A percentile compares a stretch with the other conserved stretches of the same genome.
Conservation (phyloP, 2,888 invertebrate species). For the Pocota personata region DNA sequence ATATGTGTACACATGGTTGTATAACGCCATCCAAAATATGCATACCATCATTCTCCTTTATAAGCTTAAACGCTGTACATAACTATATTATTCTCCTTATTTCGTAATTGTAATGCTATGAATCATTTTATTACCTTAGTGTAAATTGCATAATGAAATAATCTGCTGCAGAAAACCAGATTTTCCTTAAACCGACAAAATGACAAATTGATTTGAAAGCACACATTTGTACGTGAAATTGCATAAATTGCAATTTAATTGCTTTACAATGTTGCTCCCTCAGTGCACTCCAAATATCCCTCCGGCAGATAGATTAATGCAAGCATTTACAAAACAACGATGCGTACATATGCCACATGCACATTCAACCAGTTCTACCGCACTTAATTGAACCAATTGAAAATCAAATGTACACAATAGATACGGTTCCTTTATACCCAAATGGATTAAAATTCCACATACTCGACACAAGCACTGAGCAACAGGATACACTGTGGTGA, state of each 20-base stretch:
- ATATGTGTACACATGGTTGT: too few species aligned
- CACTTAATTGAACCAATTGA: slow-evolving; percentile 58
- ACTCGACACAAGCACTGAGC: slow-evolving; percentile 29
- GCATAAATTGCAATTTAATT: slow-evolving; percentile 71
- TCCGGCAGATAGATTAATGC: slow-evolving; percentile 43
- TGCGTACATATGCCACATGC: neutral
- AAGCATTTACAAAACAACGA: slow-evolving; percentile 12
- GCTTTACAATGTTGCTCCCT: slow-evolving; percentile 21
- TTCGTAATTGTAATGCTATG: neutral
- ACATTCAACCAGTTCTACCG: neutral
- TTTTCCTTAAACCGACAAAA: slow-evolving; percentile 64
- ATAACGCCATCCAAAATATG: too few species aligned
- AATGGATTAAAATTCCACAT: slow-evolving; percentile 17
- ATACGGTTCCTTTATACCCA: neutral
- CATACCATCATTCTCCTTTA: too few species aligned
- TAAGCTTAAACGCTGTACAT: neutral
- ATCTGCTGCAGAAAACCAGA: slow-evolving; percentile 35
- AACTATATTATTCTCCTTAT: too few species aligned
- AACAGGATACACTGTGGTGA: slow-evolving; percentile 54
- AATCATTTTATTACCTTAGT: neutral
- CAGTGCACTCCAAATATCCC: slow-evolving; percentile 5
- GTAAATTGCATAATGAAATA: slow-evolving; percentile 50
- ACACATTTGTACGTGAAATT: slow-evolving; percentile 48
- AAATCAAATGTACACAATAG: slow-evolving; percentile 42
- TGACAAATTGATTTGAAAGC: slow-evolving; percentile 63